These are phyloP conservation scores for Parapsyche elsis DNA, from an alignment of 1,140 invertebrate genomes.

Conservation along the genomic window DNA sequence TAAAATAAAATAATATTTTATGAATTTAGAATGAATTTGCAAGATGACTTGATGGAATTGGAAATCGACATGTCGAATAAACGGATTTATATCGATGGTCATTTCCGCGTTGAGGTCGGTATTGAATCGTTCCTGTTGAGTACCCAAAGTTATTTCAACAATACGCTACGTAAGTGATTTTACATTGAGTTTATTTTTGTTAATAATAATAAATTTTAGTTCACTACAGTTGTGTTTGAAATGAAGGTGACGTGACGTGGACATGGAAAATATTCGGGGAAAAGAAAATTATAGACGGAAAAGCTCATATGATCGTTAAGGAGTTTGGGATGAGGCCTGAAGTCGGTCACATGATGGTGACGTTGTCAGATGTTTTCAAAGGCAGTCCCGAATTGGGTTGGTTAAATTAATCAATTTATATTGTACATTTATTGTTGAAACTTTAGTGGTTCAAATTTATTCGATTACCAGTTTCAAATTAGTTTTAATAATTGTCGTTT, in stretches of 20 bases:
- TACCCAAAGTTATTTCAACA: conserved; percentile 63
- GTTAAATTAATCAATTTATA: too few relatives aligned
- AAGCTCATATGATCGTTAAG: conserved; percentile 65
- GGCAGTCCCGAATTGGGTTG: conserved; percentile 70
- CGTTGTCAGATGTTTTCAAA: conserved; percentile 68
- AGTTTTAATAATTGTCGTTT: background rate
- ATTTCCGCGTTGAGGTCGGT: conserved; percentile 66
- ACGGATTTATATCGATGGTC: conserved; percentile 63
- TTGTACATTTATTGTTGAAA: background rate
- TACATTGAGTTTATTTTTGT: too few relatives aligned
- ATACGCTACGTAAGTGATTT: conserved; percentile 62
- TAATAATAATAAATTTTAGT: background rate
- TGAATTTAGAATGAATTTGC: conserved; percentile 61
- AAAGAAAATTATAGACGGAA: conserved; percentile 60
- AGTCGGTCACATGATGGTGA: conserved; percentile 68
- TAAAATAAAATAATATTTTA: background rate
- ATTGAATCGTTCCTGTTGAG: conserved; percentile 65
- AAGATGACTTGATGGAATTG: conserved; percentile 65
- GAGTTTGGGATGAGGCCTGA: conserved; percentile 74
- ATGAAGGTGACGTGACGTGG: conserved; percentile 62
- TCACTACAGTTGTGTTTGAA: background rate
- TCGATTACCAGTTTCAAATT: too few relatives aligned
- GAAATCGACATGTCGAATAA: conserved; percentile 68
- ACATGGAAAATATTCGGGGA: conserved; percentile 65
- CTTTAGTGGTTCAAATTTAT: too few relatives aligned